Base-by-base conservation (phyloP, 30 jellyfish, hydroid and myxozoan genomes). In the Pelagia noctiluca region DNA sequence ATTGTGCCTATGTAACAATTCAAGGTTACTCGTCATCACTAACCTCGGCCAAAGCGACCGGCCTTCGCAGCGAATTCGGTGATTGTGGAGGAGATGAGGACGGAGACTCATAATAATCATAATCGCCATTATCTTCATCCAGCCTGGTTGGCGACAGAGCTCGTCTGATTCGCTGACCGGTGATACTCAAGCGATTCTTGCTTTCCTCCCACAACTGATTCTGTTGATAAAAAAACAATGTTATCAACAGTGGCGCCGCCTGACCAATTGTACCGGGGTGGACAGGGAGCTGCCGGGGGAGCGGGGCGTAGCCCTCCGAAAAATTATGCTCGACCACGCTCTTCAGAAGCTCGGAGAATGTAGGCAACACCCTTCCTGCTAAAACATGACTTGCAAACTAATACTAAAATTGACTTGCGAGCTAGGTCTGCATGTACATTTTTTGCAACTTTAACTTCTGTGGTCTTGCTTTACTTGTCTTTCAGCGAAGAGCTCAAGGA, bases 181-280 rank as follows among this genome's bases (percentile, higher is more conserved):
- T 93, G 36, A 76, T 83, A 10, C 93, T 50, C 67, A 93, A 78
- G 25, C 96, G 97, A 74, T 87, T 82, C 71, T 95, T 95, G 25
- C 99, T 80, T 34, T 97, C 97, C 54, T 89, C 97, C 99, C 99
- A 95, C 4, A 95, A 63, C 63, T 86, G 98, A 69, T 80, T 89
- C 99, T 95, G 29, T n/a, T n/a, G n/a, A 74, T 60, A 62, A 72
- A 52, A 7, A 22, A 35, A 65, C 33, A 32, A 38, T 21, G 3
- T 60, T 2, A n/a, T 3, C n/a, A 16, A 80, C 35, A 16, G 25
- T n/a, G 35, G 12, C 21, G 16, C 35, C 0, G 22, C 13, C 32
- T 22, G 24, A 63, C 35, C 63, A n/a, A 50, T 2, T 68, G 12
- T 3, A 35, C 13, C n/a, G n/a, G n/a, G n/a, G n/a, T n/a, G n/a